Base-by-base conservation (phyloP, 2,888 invertebrate genomes). In the Nemotelus nigrinus region DNA sequence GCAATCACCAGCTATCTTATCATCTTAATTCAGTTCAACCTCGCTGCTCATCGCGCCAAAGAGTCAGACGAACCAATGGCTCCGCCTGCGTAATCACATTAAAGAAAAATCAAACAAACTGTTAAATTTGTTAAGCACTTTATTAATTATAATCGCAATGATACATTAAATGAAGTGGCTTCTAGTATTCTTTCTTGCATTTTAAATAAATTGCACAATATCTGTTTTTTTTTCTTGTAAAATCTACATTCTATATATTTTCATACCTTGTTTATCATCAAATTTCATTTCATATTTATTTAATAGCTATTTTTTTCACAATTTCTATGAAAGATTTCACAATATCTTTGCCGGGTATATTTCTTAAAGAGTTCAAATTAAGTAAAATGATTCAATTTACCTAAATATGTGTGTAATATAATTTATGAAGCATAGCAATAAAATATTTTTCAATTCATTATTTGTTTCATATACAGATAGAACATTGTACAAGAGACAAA, bases 1-100 rank as follows among this genome's bases (percentile, higher is more conserved):
- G 87, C 86, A 10, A 87, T 87, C 70, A 87, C 87, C 0, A 87
- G 86, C 77, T 87, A 87, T 68, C 81, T 87, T 0, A 87, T 87
- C 47, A 87, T 87, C 63, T 82, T 87, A 45, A 87, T 87, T 76
- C 87, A 87, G 82, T 87, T 87, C 70, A 87, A 87, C 81, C 82
- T 87, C 78, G 87, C 87, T n/a, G 86, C 86, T 0, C 85, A 86
- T 70, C 86, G 86, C 80, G 83, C 86, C 39, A 86, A 86, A 78
- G 84, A 85, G 10, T 82, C 84, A 39, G 58, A 45, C 47, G 47
- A 48, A 44, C 39, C n/a, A 25, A 25, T 25, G 25, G 25, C 25
- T 25, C 25, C 25, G 25, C 25, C 25, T 25, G 25, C 25, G 25
- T 25, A 25, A 25, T 25, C 25, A 25, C 25, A 25, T 25, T 25